Percentiles rank a stretch among this genome's conserved stretches.
Conservation (phyloP, 2,113 vertebrate genomes). For the Dinomys branickii region DNA sequence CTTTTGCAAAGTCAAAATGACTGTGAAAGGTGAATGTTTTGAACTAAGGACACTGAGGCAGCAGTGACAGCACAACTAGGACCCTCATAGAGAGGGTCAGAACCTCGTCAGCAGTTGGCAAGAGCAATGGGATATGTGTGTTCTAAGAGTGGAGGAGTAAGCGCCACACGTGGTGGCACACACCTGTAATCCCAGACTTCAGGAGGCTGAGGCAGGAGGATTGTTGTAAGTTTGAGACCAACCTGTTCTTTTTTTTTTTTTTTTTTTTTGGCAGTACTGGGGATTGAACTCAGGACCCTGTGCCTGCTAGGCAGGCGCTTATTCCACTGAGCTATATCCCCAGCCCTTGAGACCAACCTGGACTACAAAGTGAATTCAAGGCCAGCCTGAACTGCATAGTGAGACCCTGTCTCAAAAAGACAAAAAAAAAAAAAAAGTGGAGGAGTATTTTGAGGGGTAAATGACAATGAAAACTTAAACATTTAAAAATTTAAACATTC, state of each 20-base stretch:
- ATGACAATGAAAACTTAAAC: neutral
- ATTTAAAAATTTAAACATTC: neutral
- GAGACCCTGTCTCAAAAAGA: too few relatives aligned
- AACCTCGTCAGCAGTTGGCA: neutral
- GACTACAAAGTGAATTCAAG: too few relatives aligned
- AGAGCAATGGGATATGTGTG: neutral
- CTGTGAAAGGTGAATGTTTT: neutral
- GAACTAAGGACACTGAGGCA: neutral
- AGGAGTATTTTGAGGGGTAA: neutral
- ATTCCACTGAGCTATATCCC: too few relatives aligned
- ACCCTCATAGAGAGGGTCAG: neutral
- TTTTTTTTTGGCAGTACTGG: too few relatives aligned
- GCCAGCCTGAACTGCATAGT: too few relatives aligned
- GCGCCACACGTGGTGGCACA: too few relatives aligned
- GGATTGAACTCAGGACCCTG: too few relatives aligned
- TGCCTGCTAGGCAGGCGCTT: too few relatives aligned
- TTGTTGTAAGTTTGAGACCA: neutral
- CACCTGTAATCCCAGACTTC: too few relatives aligned
- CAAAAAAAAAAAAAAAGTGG: neutral
- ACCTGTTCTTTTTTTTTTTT: too few relatives aligned
- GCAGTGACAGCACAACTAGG: neutral
- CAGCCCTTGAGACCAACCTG: too few relatives aligned
- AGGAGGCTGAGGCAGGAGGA: too few relatives aligned
- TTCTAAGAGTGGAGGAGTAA: neutral
- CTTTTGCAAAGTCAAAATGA: neutral